Conservation (phyloP, 2,113 vertebrate genomes). For the Sciurus niger region DNA sequence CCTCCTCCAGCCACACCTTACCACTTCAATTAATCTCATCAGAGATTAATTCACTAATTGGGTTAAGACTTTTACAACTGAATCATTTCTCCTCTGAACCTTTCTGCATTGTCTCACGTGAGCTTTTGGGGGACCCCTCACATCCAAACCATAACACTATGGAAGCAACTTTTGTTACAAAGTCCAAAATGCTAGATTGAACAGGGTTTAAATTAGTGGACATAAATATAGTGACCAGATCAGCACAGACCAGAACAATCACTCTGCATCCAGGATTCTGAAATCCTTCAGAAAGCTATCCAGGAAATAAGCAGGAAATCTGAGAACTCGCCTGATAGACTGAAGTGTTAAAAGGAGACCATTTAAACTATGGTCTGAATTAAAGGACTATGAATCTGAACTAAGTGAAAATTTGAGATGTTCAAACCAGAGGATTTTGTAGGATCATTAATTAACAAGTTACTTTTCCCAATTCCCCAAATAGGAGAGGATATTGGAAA, state of each 20-base stretch:
- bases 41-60: too few relatives aligned
- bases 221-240: not conserved
- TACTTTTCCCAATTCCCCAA: not conserved
- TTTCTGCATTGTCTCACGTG: too few relatives aligned
- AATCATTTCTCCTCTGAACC: too few relatives aligned
- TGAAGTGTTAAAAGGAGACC: not conserved
- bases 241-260: not conserved
- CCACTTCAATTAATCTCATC: too few relatives aligned
- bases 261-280: not conserved
- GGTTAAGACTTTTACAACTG: too few relatives aligned
- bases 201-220: not conserved
- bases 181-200: not conserved
- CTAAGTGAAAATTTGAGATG: not conserved
- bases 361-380: not conserved
- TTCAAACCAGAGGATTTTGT: not conserved
- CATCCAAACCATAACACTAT: not conserved
- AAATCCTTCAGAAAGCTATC: not conserved
- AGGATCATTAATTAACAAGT: constrained; percentile 15
- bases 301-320: not conserved
- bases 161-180: not conserved
- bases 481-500: not conserved
- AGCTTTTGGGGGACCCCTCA: too few relatives aligned
- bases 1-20: too few relatives aligned
- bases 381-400: constrained; percentile 7
- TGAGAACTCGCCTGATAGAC: not conserved